These are phyloP conservation scores for Bradypodion pumilum DNA, from an alignment of 2,797 vertebrate genomes.

Conservation along the genomic window DNA sequence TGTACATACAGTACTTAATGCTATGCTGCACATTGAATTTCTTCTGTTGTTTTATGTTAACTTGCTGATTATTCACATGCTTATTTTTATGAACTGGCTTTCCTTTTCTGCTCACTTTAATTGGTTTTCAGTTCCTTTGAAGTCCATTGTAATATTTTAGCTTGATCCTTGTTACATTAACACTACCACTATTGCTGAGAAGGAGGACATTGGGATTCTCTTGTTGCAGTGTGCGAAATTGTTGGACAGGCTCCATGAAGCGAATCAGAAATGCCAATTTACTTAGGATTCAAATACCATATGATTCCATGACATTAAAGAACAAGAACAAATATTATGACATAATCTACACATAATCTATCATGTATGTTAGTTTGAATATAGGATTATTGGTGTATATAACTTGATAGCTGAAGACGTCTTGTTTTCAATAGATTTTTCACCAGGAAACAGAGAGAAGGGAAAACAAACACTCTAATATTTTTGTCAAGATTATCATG, in stretches of 20 bases:
- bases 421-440: background rate
- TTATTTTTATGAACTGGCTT: background rate
- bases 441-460: background rate
- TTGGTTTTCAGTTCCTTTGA: background rate
- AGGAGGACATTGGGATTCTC: background rate
- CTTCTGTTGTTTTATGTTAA: background rate
- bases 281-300: background rate
- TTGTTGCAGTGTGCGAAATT: background rate
- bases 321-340: background rate
- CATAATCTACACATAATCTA: background rate
- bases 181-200: background rate
- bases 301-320: background rate
- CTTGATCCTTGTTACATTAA: background rate
- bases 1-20: background rate
- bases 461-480: background rate
- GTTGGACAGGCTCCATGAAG: background rate
- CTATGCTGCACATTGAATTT: background rate
- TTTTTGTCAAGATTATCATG: background rate
- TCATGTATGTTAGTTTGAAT: background rate
- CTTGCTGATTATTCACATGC: background rate
- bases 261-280: background rate
- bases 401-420: background rate
- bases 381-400: background rate
- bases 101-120: background rate
- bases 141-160: background rate